Conservation (phyloP, 2,888 invertebrate species). For the Fissipunctia ypsillon region DNA sequence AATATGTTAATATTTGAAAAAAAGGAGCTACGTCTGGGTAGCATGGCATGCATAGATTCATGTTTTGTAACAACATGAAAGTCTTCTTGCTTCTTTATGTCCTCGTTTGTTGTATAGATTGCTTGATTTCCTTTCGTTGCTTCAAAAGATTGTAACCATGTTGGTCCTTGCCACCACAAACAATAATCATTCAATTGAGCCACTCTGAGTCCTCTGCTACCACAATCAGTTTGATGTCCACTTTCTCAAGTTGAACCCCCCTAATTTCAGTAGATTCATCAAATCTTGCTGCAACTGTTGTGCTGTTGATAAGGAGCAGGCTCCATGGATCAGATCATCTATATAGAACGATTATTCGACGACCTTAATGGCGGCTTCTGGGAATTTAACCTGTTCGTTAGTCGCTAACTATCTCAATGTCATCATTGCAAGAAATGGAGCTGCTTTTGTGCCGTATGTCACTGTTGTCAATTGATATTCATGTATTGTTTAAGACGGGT, state of each 20-base stretch:
- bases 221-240: constrained; percentile 3
- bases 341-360: not conserved
- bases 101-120: not conserved
- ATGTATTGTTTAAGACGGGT: too few species aligned
- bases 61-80: too few species aligned
- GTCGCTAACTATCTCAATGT: not conserved
- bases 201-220: not conserved
- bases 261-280: constrained; percentile 8
- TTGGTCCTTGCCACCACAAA: not conserved
- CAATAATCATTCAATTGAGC: not conserved
- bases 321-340: not conserved
- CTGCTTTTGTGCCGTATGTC: not conserved
- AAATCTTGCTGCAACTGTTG: constrained; percentile 1
- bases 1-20: too few species aligned
- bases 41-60: too few species aligned
- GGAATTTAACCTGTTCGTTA: not conserved
- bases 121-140: not conserved
- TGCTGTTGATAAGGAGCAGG: not conserved
- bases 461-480: too few species aligned
- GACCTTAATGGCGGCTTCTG: not conserved
- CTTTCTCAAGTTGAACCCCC: constrained; percentile 15
- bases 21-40: too few species aligned
- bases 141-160: not conserved
- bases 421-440: not conserved
- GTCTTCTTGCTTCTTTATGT: not conserved